phyloP scores from a whole-genome alignment of 2,113 vertebrate genomes.

The Chlorodrepanis virens region DNA sequence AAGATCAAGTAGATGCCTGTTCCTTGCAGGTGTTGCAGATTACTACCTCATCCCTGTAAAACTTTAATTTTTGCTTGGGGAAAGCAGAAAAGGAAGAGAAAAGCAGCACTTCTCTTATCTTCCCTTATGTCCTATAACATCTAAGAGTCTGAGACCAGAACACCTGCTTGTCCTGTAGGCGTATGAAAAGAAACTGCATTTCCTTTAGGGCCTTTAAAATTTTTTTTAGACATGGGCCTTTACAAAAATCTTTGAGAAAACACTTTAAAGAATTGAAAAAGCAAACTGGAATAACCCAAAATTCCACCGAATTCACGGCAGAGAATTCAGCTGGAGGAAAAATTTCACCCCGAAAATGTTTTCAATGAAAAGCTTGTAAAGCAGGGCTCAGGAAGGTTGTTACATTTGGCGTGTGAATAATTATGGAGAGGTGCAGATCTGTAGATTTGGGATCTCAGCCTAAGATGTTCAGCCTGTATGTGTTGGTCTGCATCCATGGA shows the following conservation, averaged over 20 bases:
- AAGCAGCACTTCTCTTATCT: slow-evolving; percentile 25
- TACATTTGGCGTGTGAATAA: neutral
- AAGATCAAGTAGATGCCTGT: neutral
- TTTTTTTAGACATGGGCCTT: neutral
- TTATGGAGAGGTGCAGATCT: neutral
- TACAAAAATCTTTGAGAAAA: neutral
- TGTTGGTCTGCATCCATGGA: neutral
- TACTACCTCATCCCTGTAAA: slow-evolving; percentile 35
- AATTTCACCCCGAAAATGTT: neutral
- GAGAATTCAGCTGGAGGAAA: neutral
- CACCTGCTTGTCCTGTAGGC: slow-evolving; percentile 17
- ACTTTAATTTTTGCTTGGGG: slow-evolving; percentile 32
- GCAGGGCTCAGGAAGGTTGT: neutral
- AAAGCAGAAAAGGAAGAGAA: slow-evolving; percentile 24
- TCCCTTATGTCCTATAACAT: slow-evolving; percentile 5
- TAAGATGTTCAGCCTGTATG: neutral
- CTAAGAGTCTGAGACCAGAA: neutral
- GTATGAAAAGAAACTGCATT: neutral
- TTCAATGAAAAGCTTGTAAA: neutral
- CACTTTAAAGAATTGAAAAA: neutral
- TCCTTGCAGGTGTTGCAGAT: slow-evolving; percentile 25
- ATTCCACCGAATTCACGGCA: neutral
- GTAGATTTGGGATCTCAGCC: neutral
- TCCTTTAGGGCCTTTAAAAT: neutral
- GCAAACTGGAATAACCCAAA: neutral